A percentile compares a stretch with the other conserved stretches of the same genome.
Evolutionary conservation across 2,888 invertebrate species (phyloP).

Genomic region (Drosophila mayaguana): DNA sequence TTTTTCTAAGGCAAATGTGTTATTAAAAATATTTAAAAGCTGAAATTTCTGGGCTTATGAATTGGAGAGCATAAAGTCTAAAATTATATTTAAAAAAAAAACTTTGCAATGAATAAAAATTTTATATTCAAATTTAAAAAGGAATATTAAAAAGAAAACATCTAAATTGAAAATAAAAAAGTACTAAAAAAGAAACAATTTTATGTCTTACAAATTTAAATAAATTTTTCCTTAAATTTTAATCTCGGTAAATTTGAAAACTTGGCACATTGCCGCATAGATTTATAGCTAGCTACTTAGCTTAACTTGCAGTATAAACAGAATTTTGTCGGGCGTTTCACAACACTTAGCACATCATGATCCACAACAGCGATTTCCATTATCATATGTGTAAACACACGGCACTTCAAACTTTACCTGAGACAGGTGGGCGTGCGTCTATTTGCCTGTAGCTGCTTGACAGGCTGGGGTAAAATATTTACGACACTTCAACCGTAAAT

Average conservation of each 20-base stretch:
- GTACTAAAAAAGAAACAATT: neutral
- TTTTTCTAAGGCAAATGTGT: no score
- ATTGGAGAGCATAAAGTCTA: no score
- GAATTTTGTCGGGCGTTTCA: slow-evolving; percentile 10
- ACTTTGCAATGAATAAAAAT: neutral
- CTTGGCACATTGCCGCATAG: neutral
- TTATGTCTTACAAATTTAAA: neutral
- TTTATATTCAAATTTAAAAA: neutral
- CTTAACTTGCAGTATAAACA: slow-evolving; percentile 29
- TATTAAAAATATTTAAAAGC: no score
- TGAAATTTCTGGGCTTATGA: no score
- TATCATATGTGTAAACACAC: slow-evolving; percentile 49
- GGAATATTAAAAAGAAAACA: neutral
- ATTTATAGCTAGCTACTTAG: slow-evolving; percentile 23
- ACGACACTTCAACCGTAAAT: slow-evolving; percentile 47
- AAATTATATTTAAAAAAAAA: no score
- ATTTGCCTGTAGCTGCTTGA: slow-evolving; percentile 17
- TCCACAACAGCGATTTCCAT: slow-evolving; percentile 25
- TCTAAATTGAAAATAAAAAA: neutral
- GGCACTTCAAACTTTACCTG: slow-evolving; percentile 34
- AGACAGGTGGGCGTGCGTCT: neutral
- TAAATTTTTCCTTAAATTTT: neutral
- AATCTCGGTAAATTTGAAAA: neutral
- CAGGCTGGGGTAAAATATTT: slow-evolving; percentile 36
- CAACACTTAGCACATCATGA: slow-evolving; percentile 23